A percentile compares a stretch with the other conserved stretches of the same genome.
These are phyloP conservation scores for Melanotaenia duboulayi DNA, from an alignment of 2,113 vertebrate genomes.

Conservation along the genomic window DNA sequence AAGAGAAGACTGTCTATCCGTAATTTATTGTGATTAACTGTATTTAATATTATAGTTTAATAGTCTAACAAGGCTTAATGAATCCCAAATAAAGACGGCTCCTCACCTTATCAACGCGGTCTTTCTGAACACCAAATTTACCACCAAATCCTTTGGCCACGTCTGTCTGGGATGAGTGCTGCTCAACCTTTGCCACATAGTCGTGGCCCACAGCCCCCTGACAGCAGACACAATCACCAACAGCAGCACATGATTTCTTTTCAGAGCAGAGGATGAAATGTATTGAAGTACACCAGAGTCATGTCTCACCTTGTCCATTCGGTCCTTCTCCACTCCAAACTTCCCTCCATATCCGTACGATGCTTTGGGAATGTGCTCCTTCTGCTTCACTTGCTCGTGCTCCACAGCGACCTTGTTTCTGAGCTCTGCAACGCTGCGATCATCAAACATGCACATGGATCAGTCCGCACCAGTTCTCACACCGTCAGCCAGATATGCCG, in stretches of 20 bases:
- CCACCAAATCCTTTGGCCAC: slow-evolving; percentile 92
- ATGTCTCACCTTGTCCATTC: slow-evolving; percentile 92
- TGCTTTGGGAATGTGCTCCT: slow-evolving; percentile 89
- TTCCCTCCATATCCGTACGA: slow-evolving; percentile 96
- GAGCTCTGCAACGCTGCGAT: slow-evolving; percentile 88
- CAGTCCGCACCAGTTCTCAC: neutral
- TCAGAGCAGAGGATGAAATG: neutral
- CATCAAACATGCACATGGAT: slow-evolving; percentile 15
- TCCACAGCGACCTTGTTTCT: slow-evolving; percentile 89
- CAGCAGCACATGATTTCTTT: neutral
- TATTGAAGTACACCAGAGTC: neutral
- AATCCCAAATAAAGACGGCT: neutral
- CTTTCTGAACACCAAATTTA: slow-evolving; percentile 92
- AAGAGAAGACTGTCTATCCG: neutral
- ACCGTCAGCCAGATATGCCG: no score
- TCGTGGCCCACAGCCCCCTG: slow-evolving; percentile 91
- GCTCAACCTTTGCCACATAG: slow-evolving; percentile 87
- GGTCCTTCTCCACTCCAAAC: slow-evolving; percentile 93
- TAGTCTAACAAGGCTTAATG: no score
- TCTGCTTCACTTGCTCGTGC: slow-evolving; percentile 90
- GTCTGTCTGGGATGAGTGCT: slow-evolving; percentile 95
- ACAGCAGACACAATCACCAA: neutral
- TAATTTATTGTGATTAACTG: no score
- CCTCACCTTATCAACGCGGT: slow-evolving; percentile 91
- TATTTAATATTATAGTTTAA: no score